Base-by-base conservation (phyloP, 1,140 invertebrate species). In the Halyomorpha halys region DNA sequence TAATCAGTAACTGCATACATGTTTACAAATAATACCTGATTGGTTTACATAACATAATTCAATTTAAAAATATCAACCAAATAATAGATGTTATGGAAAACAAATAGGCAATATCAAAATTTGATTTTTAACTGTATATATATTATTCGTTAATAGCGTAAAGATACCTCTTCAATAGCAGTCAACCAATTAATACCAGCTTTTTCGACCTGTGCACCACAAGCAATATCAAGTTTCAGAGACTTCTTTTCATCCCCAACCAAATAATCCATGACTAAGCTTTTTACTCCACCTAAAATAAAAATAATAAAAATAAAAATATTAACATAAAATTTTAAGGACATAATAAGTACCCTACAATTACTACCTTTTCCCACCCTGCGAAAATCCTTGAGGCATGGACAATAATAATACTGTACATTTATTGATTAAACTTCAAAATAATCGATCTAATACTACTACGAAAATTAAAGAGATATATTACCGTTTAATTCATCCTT, bases 401-500 rank as follows among this genome's bases (percentile, higher is more conserved):
- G 47, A 18, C n/a, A 49, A 49, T 49, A 39, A 39, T 39, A 39
- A 39, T 39, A 39, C 34, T 39, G 34, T 39, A 9, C 11, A 39
- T 39, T 39, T 39, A 39, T 39, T 13, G 1, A 11, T 39, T 39
- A 39, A 6, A 39, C 34, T 11, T 13, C 13, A 39, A 39, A 39
- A 8, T 30, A 30, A 30, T 30, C 34, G 4, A 60, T 39, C 11
- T 39, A 60, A 60, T 18, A 44, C 30, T 13, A 44, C 3, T 34
- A 3, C 21, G 27, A 44, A 44, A 60, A 18, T 60, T 23, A 23
- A 56, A 56, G 6, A 39, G 1, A 13, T 11, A 19, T 39, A 39
- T 60, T 60, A 60, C 59, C 59, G 25, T 13, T 9, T 34, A 25
- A 5, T 21, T 25, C 27, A 62, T 67, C 66, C n/a, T 61, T 67